Evolutionary conservation across 2,888 invertebrate species (phyloP), one percentile per base, ranked within the genome.

Genomic region (Epinotia brunnichana): DNA sequence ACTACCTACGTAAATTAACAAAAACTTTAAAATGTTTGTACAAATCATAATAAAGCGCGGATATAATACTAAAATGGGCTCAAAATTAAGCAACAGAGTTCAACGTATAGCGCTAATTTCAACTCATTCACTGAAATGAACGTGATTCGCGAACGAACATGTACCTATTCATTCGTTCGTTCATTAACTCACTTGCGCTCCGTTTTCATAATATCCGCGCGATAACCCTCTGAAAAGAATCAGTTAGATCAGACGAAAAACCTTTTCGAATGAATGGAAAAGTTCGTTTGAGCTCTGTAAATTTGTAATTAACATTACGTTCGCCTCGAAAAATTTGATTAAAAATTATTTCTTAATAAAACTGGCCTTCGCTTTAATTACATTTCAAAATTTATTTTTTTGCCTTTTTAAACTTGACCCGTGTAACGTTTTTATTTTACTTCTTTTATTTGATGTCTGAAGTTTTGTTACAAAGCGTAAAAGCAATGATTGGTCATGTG

Each of bases 111-210:
- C 24, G 54, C 66, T 67, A 67, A 71, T 71, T 66, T 66, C 59
- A 59, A 54, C 29, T 82, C 81, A 82, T 82, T 78, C 84, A 82
- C 77, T 83, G 87, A 87, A 86, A 84, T 85, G 86, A 85, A 85
- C 83, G 75, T 83, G 83, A 86, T 85, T 84, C 82, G 84, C 86
- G 85, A 85, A 77, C 83, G 86, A 89, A 86, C 85, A 83, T 83
- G 81, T 81, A n/a, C n/a, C n/a, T n/a, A 82, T 81, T 81, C 82
- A 87, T 84, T 85, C 84, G 81, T 83, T 85, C 85, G 85, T 84
- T 87, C 85, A 88, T 87, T 87, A 86, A 87, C 87, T 85, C 86
- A 83, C 85, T 85, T 54, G 21, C 29, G 54, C 53, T 61, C 60
- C 60, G 61, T 60, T 67, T 67, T 83, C 82, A 83, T 84, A 85